phyloP scores from a whole-genome alignment of 2,888 invertebrate species.

The Machimus rusticus region DNA sequence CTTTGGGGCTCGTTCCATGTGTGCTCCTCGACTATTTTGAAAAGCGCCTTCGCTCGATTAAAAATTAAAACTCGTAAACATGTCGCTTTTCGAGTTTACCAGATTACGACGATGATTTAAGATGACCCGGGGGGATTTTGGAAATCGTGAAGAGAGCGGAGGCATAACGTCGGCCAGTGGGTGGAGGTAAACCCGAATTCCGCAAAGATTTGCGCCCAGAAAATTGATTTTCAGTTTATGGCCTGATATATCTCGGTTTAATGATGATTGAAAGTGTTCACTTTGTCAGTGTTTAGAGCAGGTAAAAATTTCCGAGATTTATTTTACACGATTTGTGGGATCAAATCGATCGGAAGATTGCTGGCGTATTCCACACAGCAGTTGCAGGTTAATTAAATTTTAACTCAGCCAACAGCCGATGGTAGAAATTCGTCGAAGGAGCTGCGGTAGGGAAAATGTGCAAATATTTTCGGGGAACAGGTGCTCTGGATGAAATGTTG shows the following conservation, averaged over 20 bases:
- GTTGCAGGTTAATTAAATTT: background rate
- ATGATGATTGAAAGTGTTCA: slow-evolving; percentile 39
- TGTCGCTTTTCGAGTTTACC: slow-evolving; percentile 40
- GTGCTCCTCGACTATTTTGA: slow-evolving; percentile 34
- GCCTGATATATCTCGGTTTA: slow-evolving; percentile 28
- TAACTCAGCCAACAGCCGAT: background rate
- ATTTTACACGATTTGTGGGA: slow-evolving; percentile 21
- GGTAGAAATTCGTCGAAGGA: background rate
- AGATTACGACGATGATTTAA: slow-evolving; percentile 39
- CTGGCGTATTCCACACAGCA: background rate
- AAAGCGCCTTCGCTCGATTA: slow-evolving; percentile 37
- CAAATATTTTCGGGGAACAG: background rate
- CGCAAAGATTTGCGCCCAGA: background rate
- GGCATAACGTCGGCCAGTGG: background rate
- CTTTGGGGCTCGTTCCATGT: background rate
- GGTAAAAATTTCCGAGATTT: slow-evolving; percentile 36
- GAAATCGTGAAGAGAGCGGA: background rate
- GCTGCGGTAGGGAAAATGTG: background rate
- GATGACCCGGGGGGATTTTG: background rate
- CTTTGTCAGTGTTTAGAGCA: slow-evolving; percentile 37
- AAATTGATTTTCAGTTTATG: slow-evolving; percentile 40
- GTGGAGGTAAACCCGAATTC: background rate
- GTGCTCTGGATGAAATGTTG: background rate
- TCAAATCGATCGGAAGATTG: slow-evolving; percentile 30
- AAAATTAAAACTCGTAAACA: slow-evolving; percentile 42